Base-by-base conservation (phyloP, 2,888 invertebrate genomes). In the Rhorus exstirpatorius region DNA sequence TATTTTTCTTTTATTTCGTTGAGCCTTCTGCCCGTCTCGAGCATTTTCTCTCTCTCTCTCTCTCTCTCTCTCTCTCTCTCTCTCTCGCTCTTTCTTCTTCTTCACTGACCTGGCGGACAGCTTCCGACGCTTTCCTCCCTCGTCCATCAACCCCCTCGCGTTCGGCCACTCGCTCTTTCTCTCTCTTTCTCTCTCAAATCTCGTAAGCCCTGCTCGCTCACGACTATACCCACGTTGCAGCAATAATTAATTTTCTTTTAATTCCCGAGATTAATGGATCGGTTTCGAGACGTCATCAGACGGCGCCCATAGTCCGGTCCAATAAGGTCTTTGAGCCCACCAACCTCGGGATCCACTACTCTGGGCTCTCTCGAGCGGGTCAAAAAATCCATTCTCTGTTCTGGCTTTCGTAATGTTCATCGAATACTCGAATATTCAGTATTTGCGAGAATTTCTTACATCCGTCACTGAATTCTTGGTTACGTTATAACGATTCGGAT, bases 161-260 rank as follows among this genome's bases (percentile, higher is more conserved):
- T 58, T 70, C 49, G 61, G 76, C 68, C 44, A 76, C 78, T n/a
- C n/a, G n/a, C n/a, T n/a, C n/a, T n/a, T n/a, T n/a, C n/a, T n/a
- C n/a, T n/a, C n/a, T n/a, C n/a, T n/a, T n/a, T n/a, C n/a, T 81
- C 83, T 72, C 79, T 76, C 74, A 61, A 38, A 55, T 35, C 60
- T 72, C 75, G 76, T 68, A 63, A 82, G 58, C 82, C 61, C n/a
- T n/a, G n/a, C 78, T 72, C 83, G 68, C 87, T 88, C 85, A 87
- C 86, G 72, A 86, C 88, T 86, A 60, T 35, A 70, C n/a, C 74
- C 78, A 58, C 67, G 86, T 84, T 87, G 86, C 86, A 87, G 86
- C 87, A 83, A 85, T 89, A 91, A 92, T 92, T 91, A 91, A 91
- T 91, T 91, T 90, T 89, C 90, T 89, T 91, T 90, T 90, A 90